These are phyloP conservation scores for Salticus scenicus DNA, from an alignment of 2,888 invertebrate species.

Conservation along the genomic window DNA sequence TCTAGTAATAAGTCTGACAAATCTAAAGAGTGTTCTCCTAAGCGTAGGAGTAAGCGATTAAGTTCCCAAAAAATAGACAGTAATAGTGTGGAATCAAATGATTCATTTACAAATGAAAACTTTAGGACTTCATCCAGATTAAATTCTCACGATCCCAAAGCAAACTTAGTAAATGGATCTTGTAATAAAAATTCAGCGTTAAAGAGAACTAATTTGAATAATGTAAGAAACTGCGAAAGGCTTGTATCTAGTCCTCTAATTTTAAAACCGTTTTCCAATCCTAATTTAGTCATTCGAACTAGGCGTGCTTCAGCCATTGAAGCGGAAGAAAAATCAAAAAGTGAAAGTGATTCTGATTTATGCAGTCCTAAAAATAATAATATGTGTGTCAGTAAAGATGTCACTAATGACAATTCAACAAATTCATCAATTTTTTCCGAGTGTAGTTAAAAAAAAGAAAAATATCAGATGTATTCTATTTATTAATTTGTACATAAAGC, in stretches of 20 bases:
- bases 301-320: constrained; percentile 73
- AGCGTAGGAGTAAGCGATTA: constrained; percentile 45
- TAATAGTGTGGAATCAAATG: constrained; percentile 40
- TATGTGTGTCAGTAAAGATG: background rate
- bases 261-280: constrained; percentile 76
- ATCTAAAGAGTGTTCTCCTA: constrained; percentile 11
- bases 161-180: constrained; percentile 10
- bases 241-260: constrained; percentile 40
- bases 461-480: background rate
- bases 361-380: constrained; percentile 29
- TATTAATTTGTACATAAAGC: background rate
- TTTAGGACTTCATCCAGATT: background rate
- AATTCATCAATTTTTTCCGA: background rate
- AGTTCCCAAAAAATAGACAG: constrained; percentile 34
- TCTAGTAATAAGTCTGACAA: constrained; percentile 5
- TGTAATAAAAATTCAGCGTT: background rate
- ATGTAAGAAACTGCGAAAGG: constrained; percentile 19
- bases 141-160: background rate
- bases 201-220: constrained; percentile 29
- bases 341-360: constrained; percentile 66
- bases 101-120: constrained; percentile 1
- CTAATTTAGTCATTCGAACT: constrained; percentile 76
- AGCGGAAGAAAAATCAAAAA: constrained; percentile 50
- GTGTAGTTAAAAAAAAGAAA: background rate
- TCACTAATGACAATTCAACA: background rate